Base-by-base conservation (phyloP, 2,113 vertebrate species). In the Haemorhous mexicanus region DNA sequence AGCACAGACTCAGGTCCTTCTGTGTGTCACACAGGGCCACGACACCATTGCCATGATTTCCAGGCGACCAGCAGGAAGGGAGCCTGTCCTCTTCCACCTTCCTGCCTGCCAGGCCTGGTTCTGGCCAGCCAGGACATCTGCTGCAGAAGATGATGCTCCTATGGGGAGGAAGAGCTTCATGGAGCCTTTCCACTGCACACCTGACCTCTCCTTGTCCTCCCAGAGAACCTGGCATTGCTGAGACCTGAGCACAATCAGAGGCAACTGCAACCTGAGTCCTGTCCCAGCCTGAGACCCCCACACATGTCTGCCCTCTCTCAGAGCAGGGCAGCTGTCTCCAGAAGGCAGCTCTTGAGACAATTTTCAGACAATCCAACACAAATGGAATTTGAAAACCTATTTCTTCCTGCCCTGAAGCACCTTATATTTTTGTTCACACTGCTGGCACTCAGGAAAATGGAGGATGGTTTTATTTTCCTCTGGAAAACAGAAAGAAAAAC, bases 391-490 rank as follows among this genome's bases (percentile, higher is more conserved):
- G 53, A 80, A 94, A 91, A 95, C 74, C 81, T 89, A 89, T 93
- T 94, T 95, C 93, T 87, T 95, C 87, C 87, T 95, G 84, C 89
- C 94, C 91, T 58, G 81, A 81, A 97, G 91, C 87, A 96, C 93
- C 95, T 97, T 92, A 78, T 93, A 46, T 79, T 90, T 93, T 88
- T 91, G 58, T 66, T 79, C 49, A 62, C 58, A 35, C 70, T 89
- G 84, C 84, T 89, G 52, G 81, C 16, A 7, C 84, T 93, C 89
- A 89, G 87, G 16, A 95, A 95, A 94, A 89, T 8, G 14, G 66
- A 88, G 50, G 32, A 52, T 61, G 80, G 56, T 87, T 96, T 96
- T 90, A 33, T 91, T 93, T 89, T 92, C 44, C 84, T 94, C 80
- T 94, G 89, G 73, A 92, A 95, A 94, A 93, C 7, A 61, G 79